Evolutionary conservation across 1,140 invertebrate species (phyloP), one percentile per base, ranked within the genome.

Genomic region (Prorops nasuta): DNA sequence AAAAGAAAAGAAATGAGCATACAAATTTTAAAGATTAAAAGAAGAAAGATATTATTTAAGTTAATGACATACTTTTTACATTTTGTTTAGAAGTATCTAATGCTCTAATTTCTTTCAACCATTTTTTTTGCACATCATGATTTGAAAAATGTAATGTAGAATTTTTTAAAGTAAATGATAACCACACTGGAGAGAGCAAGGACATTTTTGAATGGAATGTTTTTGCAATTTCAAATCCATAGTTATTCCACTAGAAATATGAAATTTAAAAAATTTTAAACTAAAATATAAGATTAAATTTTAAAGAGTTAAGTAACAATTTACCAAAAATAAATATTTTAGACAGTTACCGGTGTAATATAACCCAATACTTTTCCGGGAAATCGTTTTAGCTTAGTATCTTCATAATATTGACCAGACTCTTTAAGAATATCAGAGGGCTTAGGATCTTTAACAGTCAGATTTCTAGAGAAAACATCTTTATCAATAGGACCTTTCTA

Each of bases 141-240:
- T 83, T 80, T 1, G 83, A 81, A 32, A 91, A 72, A 44, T 83
- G 79, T 65, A 87, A 88, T 10, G 78, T 78, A 58, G 72, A 80
- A 49, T 79, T 85, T n/a, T n/a, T n/a, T n/a, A n/a, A n/a, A n/a
- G n/a, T n/a, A 32, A 83, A 69, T 62, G 83, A 83, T 15, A 96
- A 72, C 95, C 96, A 98, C 0, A 98, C 94, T 3, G 96, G 95
- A 10, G 94, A 95, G 2, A 98, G 83, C 57, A 90, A 88, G 40
- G 88, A 88, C 62, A 98, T 94, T 74, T 98, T 98, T 22, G 85
- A 82, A 31, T 86, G 86, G 80, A 96, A 96, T 38, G 81, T 84
- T 78, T 96, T 96, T 1, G 93, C 90, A 31, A 96, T 82, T 78
- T 96, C 90, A 79, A 97, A 95, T 0, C 95, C 96, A 80, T 92